These are phyloP conservation scores for Drosophila watanabei DNA, from an alignment of 1,140 invertebrate genomes.

Conservation along the genomic window DNA sequence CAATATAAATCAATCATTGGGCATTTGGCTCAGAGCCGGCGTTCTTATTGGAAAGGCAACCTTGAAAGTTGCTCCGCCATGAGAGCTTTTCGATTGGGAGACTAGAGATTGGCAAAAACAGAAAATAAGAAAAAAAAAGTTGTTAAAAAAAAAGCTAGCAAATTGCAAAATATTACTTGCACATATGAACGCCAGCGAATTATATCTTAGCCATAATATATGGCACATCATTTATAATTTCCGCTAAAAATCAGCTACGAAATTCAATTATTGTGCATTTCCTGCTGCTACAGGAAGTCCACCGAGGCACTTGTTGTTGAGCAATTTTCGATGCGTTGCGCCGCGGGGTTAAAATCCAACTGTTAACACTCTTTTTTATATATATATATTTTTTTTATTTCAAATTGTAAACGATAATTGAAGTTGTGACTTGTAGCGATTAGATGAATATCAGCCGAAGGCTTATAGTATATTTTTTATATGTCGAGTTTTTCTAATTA, in stretches of 20 bases:
- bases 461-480: background rate
- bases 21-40: conserved; percentile 48
- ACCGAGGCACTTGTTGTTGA: conserved; percentile 29
- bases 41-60: conserved; percentile 83
- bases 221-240: conserved; percentile 82
- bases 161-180: conserved; percentile 54
- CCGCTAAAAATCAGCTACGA: conserved; percentile 67
- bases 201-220: conserved; percentile 64
- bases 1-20: conserved; percentile 83
- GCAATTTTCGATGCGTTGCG: conserved; percentile 39
- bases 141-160: conserved; percentile 24
- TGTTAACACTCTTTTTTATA: conserved; percentile 23
- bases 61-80: conserved; percentile 62
- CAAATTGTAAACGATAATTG: conserved; percentile 5
- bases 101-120: conserved; percentile 35
- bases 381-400: conserved; percentile 1
- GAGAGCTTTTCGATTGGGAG: conserved; percentile 64
- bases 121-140: conserved; percentile 16
- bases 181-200: conserved; percentile 1
- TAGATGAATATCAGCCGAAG: background rate
- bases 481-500: background rate
- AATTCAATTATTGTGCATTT: conserved; percentile 76
- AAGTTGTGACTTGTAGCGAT: background rate
- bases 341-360: background rate
- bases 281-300: conserved; percentile 59